Conservation (phyloP, 2,888 invertebrate genomes). For the Thalpophila matura region DNA sequence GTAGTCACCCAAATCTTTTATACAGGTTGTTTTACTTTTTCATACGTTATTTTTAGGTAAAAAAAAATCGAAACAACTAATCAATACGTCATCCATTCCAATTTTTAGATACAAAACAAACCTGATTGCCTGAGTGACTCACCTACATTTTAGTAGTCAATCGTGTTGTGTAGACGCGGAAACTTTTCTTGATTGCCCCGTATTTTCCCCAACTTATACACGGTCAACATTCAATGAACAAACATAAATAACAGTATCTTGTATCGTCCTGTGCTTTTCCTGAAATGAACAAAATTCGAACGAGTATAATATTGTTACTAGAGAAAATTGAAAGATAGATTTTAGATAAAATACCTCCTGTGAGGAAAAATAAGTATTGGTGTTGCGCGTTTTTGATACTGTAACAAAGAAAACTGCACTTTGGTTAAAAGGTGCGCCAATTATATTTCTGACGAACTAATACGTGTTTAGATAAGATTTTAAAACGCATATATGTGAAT, state of each 20-base stretch:
- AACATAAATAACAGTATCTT: conserved; percentile 9
- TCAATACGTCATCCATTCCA: background rate
- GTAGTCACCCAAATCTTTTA: too few relatives aligned
- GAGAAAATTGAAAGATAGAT: background rate
- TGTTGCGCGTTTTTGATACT: background rate
- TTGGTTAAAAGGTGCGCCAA: too few relatives aligned
- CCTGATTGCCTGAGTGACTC: background rate
- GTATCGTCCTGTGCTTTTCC: background rate
- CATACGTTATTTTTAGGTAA: too few relatives aligned
- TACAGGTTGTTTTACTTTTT: too few relatives aligned
- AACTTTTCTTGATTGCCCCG: conserved; percentile 42
- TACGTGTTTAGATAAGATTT: too few relatives aligned
- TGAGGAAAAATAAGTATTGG: background rate
- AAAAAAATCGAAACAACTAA: too few relatives aligned
- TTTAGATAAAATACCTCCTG: background rate
- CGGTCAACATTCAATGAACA: conserved; percentile 28
- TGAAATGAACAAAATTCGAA: background rate
- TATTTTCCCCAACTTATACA: conserved; percentile 13
- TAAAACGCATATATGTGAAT: too few relatives aligned
- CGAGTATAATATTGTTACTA: background rate
- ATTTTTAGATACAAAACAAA: background rate
- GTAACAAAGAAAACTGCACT: too few relatives aligned
- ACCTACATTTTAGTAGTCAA: conserved; percentile 12
- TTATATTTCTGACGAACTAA: too few relatives aligned
- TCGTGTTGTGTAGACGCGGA: conserved; percentile 1